Percentiles rank a stretch among this genome's conserved stretches.
phyloP scores from a whole-genome alignment of 2,888 invertebrate species.

The Pasiphila rectangulata region DNA sequence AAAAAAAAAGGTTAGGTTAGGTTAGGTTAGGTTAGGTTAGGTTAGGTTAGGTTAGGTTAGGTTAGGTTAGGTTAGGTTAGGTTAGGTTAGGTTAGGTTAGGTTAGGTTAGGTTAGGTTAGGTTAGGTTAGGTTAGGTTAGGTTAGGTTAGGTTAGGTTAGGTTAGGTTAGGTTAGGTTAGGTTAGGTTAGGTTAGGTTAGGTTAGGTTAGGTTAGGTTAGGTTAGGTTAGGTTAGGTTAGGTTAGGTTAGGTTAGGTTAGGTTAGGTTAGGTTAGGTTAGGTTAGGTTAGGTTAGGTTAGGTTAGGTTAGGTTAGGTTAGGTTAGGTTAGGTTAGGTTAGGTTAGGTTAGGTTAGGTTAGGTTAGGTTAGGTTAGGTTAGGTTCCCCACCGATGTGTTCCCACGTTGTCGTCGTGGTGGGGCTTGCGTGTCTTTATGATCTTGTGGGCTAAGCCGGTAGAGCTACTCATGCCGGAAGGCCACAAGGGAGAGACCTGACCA shows the following conservation, averaged over 20 bases:
- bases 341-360: conserved; percentile 25
- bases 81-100: no score
- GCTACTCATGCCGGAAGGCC: no score
- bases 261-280: conserved; percentile 23
- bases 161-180: conserved; percentile 37
- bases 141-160: conserved; percentile 35
- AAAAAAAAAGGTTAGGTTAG: no score
- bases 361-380: no score
- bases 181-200: conserved; percentile 35
- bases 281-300: conserved; percentile 28
- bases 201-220: conserved; percentile 24
- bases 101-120: no score
- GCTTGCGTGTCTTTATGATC: no score
- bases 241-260: conserved; percentile 26
- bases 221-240: conserved; percentile 25
- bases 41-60: conserved; percentile 26
- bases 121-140: conserved; percentile 37
- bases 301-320: conserved; percentile 25
- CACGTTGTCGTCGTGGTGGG: no score
- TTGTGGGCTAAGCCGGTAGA: no score
- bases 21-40: conserved; percentile 21
- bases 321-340: conserved; percentile 26
- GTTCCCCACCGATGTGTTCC: no score
- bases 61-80: no score
- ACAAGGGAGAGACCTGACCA: no score